Evolutionary conservation across 2,797 vertebrate species (phyloP).

Genomic region (Centropyge bicolor): DNA sequence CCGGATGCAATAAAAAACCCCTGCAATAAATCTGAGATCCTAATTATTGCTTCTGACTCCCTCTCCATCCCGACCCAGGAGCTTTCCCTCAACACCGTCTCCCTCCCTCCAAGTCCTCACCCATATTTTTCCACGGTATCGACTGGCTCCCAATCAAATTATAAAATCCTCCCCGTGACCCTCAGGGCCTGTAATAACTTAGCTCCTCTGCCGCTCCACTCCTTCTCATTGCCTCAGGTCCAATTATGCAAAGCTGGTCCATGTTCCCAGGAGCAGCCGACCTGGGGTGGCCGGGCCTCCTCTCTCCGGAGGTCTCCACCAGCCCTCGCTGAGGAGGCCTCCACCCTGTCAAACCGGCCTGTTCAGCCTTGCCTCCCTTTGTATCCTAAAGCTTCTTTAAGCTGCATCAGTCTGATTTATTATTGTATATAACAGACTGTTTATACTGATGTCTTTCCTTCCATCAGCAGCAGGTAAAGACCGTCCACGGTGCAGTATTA

Average conservation of each 20-base stretch:
- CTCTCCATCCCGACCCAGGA: slow-evolving; percentile 2
- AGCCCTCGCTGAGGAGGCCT: neutral
- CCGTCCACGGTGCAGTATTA: neutral
- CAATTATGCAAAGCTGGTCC: slow-evolving; percentile 15
- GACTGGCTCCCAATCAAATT: slow-evolving; percentile 18
- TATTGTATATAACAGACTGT: neutral
- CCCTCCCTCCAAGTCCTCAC: neutral
- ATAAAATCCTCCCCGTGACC: slow-evolving; percentile 41
- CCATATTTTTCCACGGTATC: neutral
- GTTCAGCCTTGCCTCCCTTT: neutral
- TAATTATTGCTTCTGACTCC: slow-evolving; percentile 19
- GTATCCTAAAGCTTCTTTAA: slow-evolving; percentile 1
- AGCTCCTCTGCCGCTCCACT: slow-evolving; percentile 1
- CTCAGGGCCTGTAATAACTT: slow-evolving; percentile 18
- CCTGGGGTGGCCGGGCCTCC: neutral
- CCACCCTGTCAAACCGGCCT: neutral
- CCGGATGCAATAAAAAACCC: neutral
- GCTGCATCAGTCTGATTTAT: neutral
- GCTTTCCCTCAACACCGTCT: slow-evolving; percentile 1
- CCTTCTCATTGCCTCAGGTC: neutral
- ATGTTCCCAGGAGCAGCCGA: neutral
- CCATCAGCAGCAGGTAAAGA: neutral
- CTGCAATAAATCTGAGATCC: slow-evolving; percentile 13
- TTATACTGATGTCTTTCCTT: neutral
- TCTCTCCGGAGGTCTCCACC: neutral